Conservation (phyloP, 2,888 invertebrate species). For the Alsophila aescularia region DNA sequence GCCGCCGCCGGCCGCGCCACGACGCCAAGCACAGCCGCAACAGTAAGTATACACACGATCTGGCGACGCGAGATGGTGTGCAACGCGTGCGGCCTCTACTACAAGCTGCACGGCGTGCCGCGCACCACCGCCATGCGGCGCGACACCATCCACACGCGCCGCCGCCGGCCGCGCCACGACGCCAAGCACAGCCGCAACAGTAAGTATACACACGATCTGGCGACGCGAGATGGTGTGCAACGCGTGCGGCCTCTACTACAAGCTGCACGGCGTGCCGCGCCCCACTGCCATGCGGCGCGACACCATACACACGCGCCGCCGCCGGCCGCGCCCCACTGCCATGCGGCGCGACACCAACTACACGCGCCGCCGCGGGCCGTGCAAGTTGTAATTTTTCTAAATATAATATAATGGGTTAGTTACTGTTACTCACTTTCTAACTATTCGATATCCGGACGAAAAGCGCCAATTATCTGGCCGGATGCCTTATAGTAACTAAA, state of each 20-base stretch:
- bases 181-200: conserved; percentile 81
- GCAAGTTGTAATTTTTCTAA: no score
- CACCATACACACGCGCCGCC: conserved; percentile 96
- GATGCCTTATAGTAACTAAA: no score
- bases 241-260: conserved; percentile 98
- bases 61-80: conserved; percentile 85
- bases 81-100: conserved; percentile 99
- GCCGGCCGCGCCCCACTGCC: conserved; percentile 95
- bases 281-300: conserved; percentile 98
- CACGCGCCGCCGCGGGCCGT: no score
- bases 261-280: conserved; percentile 96
- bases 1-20: conserved; percentile 93
- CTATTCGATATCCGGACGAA: no score
- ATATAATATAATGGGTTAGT: no score
- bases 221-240: conserved; percentile 89
- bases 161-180: conserved; percentile 92
- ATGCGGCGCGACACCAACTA: not conserved
- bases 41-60: conserved; percentile 61
- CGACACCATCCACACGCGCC: conserved; percentile 97
- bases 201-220: conserved; percentile 49
- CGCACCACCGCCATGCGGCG: conserved; percentile 97
- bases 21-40: conserved; percentile 83
- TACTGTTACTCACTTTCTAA: no score
- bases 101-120: conserved; percentile 97
- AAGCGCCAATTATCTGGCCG: no score